These are phyloP conservation scores for Drosophila subsilvestris DNA, from an alignment of 2,888 invertebrate species.

Conservation along the genomic window DNA sequence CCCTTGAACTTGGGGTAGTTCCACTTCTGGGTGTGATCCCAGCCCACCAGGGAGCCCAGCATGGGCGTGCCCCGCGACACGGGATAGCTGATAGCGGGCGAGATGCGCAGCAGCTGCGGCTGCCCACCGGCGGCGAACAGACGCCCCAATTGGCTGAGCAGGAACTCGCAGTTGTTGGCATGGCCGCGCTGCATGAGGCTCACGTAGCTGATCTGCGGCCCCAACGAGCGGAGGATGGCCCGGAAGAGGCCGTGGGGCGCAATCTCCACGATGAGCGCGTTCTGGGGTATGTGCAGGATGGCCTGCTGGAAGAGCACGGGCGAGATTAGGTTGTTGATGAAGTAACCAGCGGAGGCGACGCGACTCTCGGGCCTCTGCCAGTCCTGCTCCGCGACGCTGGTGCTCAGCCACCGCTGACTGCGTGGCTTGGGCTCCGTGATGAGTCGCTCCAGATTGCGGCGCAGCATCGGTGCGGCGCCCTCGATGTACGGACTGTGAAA, in stretches of 20 bases:
- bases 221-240: constrained; percentile 94
- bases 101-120: constrained; percentile 89
- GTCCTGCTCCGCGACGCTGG: constrained; percentile 93
- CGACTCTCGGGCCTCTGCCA: constrained; percentile 91
- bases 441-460: constrained; percentile 90
- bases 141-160: constrained; percentile 92
- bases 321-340: constrained; percentile 97
- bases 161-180: constrained; percentile 89
- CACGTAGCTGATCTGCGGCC: constrained; percentile 89
- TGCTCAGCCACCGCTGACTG: constrained; percentile 94
- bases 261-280: constrained; percentile 95
- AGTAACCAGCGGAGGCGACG: constrained; percentile 95
- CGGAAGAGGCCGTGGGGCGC: constrained; percentile 98
- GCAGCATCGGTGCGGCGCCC: constrained; percentile 92
- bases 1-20: constrained; percentile 90
- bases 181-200: constrained; percentile 94
- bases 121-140: constrained; percentile 92
- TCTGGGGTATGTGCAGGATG: constrained; percentile 91
- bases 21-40: constrained; percentile 97
- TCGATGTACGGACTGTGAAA: constrained; percentile 97
- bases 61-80: constrained; percentile 96
- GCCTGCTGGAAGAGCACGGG: constrained; percentile 97
- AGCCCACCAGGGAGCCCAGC: constrained; percentile 92
- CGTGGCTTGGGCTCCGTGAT: constrained; percentile 92
- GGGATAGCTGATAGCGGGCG: constrained; percentile 91